Evolutionary conservation across 2,113 vertebrate genomes (phyloP), one percentile per base, ranked within the genome.

Genomic region (Synchiropus splendidus): DNA sequence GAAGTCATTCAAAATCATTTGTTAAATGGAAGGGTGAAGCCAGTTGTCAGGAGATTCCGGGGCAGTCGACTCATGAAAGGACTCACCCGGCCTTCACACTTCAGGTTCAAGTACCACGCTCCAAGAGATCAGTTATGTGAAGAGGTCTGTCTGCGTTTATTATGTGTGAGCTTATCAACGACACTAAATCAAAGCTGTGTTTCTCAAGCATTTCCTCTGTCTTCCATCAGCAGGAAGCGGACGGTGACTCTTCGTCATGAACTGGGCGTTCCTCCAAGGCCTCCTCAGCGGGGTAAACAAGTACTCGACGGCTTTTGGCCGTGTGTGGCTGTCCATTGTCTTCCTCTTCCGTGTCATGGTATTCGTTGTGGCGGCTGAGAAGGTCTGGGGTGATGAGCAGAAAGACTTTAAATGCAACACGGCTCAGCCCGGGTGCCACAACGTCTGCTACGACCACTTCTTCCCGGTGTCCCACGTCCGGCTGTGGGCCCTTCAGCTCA

Each of bases 401-500:
- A 97, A 90, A 54, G 95, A 98, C 61, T 99, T 99, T 0, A 78
- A 82, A 1, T 99, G 94, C 69, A 92, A 99, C 84, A 97, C 92
- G 0, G 60, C 5, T 10, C 95, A 99, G 74, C 95, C 94, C 0
- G 95, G 95, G 35, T 98, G 95, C 75, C 76, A 81, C 63, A 99
- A 98, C 0, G 94, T 95, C 37, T 99, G 95, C 79, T 99, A 52
- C 0, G 94, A 99, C 43, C 67, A 88, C 61, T 95, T 87, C 82
- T 99, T 97, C 82, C 94, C 95, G 0, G 49, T 99, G 33, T 97
- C 93, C 37, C 94, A 98, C 6, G 82, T 98, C 51, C 89, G 93
- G 6, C 88, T 99, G 12, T 98, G 95, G 95, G 94, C 94, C 5
- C 82, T 99, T 59, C 94, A 99, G 82, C 92, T 99, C 68, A 99